phyloP scores from a whole-genome alignment of 2,888 invertebrate species.

The Teleiodes luculella region DNA sequence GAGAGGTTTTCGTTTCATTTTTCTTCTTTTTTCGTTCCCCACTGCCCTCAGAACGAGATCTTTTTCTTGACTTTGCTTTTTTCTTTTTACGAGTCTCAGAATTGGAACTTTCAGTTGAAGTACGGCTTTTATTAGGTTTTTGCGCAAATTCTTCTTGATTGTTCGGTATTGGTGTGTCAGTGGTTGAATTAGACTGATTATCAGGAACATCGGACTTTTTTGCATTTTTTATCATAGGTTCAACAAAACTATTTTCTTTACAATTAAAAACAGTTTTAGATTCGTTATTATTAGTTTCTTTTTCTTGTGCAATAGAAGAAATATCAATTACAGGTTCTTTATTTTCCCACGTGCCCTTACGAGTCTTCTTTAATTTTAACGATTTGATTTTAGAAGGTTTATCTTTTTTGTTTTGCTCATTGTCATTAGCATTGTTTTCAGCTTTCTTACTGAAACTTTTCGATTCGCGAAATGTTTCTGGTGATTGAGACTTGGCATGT shows the following conservation, averaged over 20 bases:
- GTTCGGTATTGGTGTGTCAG: constrained; percentile 57
- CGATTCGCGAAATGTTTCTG: constrained; percentile 23
- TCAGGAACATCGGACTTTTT: constrained; percentile 16
- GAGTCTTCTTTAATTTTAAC: constrained; percentile 20
- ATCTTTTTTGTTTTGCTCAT: constrained; percentile 18
- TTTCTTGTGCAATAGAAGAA: not conserved
- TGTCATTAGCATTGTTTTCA: constrained; percentile 22
- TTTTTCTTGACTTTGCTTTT: constrained; percentile 18
- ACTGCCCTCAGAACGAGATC: constrained; percentile 22
- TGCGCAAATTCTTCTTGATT: constrained; percentile 56
- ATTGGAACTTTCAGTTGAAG: constrained; percentile 8
- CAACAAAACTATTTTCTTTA: not conserved
- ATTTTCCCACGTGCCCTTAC: constrained; percentile 17
- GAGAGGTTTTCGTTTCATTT: constrained; percentile 11
- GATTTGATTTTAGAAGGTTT: constrained; percentile 20
- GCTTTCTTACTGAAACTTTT: constrained; percentile 12
- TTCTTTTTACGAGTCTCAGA: constrained; percentile 12
- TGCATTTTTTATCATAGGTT: not conserved
- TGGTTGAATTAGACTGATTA: constrained; percentile 35
- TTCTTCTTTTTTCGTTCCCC: constrained; percentile 12
- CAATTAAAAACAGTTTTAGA: not conserved
- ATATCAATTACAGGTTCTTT: constrained; percentile 7
- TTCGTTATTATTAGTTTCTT: constrained; percentile 14
- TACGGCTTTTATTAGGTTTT: not conserved
- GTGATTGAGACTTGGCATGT: constrained; percentile 14